phyloP scores from a whole-genome alignment of 2,797 vertebrate genomes.

The Helostoma temminkii region DNA sequence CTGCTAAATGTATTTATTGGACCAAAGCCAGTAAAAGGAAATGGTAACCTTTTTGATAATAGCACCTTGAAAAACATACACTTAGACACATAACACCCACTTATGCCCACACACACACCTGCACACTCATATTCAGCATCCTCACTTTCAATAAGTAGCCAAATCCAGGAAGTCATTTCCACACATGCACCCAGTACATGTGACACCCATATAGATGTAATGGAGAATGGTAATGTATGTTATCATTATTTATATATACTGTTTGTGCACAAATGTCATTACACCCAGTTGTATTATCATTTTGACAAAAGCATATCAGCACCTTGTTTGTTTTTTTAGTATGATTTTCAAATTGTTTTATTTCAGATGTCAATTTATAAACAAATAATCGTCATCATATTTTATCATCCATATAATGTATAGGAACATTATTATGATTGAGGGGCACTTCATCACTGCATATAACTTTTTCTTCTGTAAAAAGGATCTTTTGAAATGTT shows the following conservation, averaged over 20 bases:
- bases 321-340: conserved; percentile 84
- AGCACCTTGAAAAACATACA: conserved; percentile 61
- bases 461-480: conserved; percentile 91
- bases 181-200: conserved; percentile 50
- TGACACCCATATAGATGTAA: conserved; percentile 55
- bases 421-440: conserved; percentile 81
- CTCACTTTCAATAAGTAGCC: conserved; percentile 54
- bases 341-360: conserved; percentile 80
- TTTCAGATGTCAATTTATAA: conserved; percentile 84
- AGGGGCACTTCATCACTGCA: conserved; percentile 91
- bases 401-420: conserved; percentile 84
- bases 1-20: conserved; percentile 77
- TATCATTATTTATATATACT: conserved; percentile 80
- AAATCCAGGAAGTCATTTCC: conserved; percentile 61
- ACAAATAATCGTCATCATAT: conserved; percentile 83
- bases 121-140: conserved; percentile 22
- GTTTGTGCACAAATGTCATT: conserved; percentile 80
- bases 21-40: conserved; percentile 66
- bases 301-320: conserved; percentile 84
- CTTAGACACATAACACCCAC: conserved; percentile 35
- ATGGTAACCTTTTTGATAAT: conserved; percentile 60
- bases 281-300: conserved; percentile 80
- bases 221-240: conserved; percentile 67
- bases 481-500: conserved; percentile 89
- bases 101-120: conserved; percentile 18